A percentile compares a stretch with the other conserved stretches of the same genome.
phyloP scores from a whole-genome alignment of 2,797 vertebrate genomes.

The Alosa sapidissima region DNA sequence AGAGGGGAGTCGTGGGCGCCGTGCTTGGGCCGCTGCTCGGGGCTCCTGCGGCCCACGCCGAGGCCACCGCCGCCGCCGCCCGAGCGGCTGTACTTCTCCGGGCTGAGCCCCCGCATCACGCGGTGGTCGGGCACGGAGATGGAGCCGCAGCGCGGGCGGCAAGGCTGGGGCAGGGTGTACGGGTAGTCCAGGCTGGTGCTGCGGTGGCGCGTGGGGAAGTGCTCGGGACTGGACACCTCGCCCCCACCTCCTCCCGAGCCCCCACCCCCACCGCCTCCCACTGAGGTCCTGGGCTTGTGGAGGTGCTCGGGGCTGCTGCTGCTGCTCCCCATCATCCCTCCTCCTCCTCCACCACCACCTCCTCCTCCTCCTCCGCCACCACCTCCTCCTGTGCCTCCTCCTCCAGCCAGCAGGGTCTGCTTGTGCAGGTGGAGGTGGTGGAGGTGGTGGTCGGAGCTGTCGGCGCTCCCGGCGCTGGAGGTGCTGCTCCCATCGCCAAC shows the following conservation, averaged over 20 bases:
- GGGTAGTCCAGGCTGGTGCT: constrained; percentile 91
- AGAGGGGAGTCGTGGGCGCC: constrained; percentile 71
- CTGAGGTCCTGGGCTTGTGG: constrained; percentile 70
- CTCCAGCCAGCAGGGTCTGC: constrained; percentile 71
- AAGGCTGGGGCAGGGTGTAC: constrained; percentile 75
- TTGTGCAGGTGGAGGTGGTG: constrained; percentile 68
- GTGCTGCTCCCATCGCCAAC: constrained; percentile 95
- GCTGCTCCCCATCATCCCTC: constrained; percentile 15
- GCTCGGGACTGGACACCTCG: constrained; percentile 68
- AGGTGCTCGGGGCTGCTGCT: constrained; percentile 81
- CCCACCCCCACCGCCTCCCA: constrained; percentile 49
- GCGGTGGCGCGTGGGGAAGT: constrained; percentile 79
- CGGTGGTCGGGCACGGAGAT: constrained; percentile 85
- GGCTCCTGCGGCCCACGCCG: constrained; percentile 77
- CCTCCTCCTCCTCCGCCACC: constrained; percentile 41
- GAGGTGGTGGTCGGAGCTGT: constrained; percentile 82
- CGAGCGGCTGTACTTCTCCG: constrained; percentile 82
- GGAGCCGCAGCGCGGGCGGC: constrained; percentile 77
- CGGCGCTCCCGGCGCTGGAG: constrained; percentile 90
- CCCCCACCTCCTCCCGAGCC: neutral
- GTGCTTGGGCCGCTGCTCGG: constrained; percentile 79
- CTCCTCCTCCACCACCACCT: constrained; percentile 35
- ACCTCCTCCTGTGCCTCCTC: constrained; percentile 43
- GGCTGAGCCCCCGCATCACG: constrained; percentile 86
- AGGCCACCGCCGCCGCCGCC: constrained; percentile 71